These are phyloP conservation scores for Epinotia bilunana DNA, from an alignment of 2,888 invertebrate species.

Conservation along the genomic window DNA sequence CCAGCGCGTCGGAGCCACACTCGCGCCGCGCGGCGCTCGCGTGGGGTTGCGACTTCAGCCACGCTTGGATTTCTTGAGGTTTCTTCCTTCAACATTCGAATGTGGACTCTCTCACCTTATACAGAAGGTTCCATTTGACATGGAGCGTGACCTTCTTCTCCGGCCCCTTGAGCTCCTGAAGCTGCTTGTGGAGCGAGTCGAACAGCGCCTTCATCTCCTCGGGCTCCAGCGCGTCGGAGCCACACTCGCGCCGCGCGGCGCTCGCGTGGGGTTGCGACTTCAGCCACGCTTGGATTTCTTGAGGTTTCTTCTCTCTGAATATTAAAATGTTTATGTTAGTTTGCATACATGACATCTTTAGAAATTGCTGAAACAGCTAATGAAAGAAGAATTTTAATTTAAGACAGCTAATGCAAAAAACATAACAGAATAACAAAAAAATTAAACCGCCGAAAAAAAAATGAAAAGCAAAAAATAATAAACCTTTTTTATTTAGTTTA, in stretches of 20 bases:
- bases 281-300: conserved; percentile 87
- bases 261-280: conserved; percentile 87
- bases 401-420: too few relatives aligned
- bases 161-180: conserved; percentile 52
- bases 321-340: neutral
- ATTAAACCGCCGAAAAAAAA: too few relatives aligned
- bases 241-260: conserved; percentile 87
- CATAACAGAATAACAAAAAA: too few relatives aligned
- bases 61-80: too few relatives aligned
- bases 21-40: too few relatives aligned
- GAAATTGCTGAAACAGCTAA: neutral
- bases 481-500: too few relatives aligned
- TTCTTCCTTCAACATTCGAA: neutral
- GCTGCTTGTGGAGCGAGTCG: conserved; percentile 67
- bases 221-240: conserved; percentile 88
- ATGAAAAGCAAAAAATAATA: too few relatives aligned
- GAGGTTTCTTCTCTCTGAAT: conserved; percentile 68
- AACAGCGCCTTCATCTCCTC: conserved; percentile 81
- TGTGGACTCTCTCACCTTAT: conserved; percentile 80
- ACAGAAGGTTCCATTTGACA: conserved; percentile 91
- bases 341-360: conserved; percentile 1
- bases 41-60: too few relatives aligned
- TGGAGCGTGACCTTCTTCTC: conserved; percentile 87
- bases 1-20: too few relatives aligned
- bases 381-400: too few relatives aligned